Evolutionary conservation across 2,797 vertebrate genomes (phyloP).

Genomic region (Sebastes variabilis): DNA sequence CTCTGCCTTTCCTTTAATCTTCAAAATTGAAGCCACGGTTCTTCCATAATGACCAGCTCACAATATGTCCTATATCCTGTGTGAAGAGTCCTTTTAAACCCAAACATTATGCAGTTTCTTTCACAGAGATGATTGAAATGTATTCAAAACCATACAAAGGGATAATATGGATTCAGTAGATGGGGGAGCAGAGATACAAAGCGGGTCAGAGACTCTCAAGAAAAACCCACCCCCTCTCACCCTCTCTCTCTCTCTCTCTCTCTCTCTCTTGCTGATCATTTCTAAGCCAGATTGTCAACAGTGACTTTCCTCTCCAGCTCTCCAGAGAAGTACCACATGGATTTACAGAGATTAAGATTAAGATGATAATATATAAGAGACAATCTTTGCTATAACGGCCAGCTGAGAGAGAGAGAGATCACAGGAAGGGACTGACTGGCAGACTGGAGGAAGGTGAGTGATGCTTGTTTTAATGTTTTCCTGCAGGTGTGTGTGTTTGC

Average conservation of each 20-base stretch:
- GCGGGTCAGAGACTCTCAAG: not conserved
- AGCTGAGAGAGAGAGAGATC: not conserved
- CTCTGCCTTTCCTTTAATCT: too few relatives aligned
- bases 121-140: not conserved
- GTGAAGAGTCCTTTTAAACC: not conserved
- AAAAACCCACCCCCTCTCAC: not conserved
- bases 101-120: not conserved
- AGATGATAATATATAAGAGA: not conserved
- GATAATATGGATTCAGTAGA: not conserved
- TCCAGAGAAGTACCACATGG: conserved; percentile 2
- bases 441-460: conserved; percentile 36
- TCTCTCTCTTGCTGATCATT: conserved; percentile 31
- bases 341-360: conserved; percentile 17
- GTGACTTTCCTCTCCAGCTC: conserved; percentile 1
- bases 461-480: not conserved
- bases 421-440: not conserved
- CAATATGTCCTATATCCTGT: too few relatives aligned
- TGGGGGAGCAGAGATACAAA: not conserved
- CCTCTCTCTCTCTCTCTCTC: not conserved
- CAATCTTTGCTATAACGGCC: not conserved
- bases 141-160: not conserved
- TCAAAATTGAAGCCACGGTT: too few relatives aligned
- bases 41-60: too few relatives aligned
- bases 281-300: conserved; percentile 25
- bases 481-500: not conserved